Evolutionary conservation across 2,113 vertebrate genomes (phyloP).

Genomic region (Trichechus manatus): DNA sequence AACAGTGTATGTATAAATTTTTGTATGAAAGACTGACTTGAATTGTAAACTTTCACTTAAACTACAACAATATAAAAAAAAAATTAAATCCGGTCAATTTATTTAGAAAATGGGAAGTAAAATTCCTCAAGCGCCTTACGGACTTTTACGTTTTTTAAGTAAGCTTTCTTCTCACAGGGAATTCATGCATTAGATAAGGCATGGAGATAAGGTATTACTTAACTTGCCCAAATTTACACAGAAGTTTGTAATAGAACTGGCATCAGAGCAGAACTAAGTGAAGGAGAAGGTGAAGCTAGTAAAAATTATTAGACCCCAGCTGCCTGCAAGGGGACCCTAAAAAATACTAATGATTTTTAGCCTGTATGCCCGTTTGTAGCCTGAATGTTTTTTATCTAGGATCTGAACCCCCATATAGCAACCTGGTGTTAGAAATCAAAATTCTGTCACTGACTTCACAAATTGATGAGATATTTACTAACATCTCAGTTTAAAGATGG

Average conservation of each 20-base stretch:
- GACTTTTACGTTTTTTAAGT: not conserved
- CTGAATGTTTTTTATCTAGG: constrained; percentile 6
- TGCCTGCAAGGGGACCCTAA: not conserved
- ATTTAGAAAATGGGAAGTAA: not conserved
- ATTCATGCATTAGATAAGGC: not conserved
- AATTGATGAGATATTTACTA: not conserved
- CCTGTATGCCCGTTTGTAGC: not conserved
- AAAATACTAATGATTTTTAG: not conserved
- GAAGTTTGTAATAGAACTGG: not conserved
- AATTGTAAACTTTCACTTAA: no score
- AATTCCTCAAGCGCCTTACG: not conserved
- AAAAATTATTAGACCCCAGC: not conserved
- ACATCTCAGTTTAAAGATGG: not conserved
- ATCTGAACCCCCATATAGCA: not conserved
- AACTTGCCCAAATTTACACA: not conserved
- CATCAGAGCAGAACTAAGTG: not conserved
- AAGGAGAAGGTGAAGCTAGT: not conserved
- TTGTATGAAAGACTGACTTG: no score
- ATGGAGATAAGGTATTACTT: not conserved
- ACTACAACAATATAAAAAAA: no score
- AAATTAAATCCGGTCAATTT: not conserved
- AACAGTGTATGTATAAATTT: no score
- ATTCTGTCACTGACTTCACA: not conserved
- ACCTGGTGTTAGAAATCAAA: constrained; percentile 40
- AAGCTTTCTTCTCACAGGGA: not conserved